Conservation (phyloP, 2,888 invertebrate species). For the Linhomoeus sp. region DNA sequence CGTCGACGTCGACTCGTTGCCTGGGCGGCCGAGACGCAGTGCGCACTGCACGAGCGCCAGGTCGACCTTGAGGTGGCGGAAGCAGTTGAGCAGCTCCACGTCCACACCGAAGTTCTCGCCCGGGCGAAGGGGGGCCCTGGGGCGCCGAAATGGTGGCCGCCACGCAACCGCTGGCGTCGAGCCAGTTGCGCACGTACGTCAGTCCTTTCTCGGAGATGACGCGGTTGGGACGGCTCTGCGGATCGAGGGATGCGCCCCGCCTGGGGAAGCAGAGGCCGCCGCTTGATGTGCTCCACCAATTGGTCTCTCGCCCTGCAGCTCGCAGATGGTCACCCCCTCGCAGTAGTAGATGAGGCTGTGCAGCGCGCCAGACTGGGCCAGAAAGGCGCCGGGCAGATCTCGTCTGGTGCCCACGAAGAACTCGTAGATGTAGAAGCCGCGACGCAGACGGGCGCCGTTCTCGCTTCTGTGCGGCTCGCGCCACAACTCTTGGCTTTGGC, state of each 20-base stretch:
- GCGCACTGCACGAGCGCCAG: conserved; percentile 4
- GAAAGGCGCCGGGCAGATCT: not conserved
- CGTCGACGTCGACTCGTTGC: not conserved
- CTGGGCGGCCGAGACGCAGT: not conserved
- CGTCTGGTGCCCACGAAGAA: conserved; percentile 4
- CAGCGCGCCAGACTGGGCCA: not conserved
- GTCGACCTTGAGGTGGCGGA: conserved; percentile 5
- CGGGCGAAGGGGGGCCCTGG: not conserved
- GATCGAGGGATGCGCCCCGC: not conserved
- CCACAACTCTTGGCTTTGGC: conserved; percentile 1
- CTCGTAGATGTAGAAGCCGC: conserved; percentile 5
- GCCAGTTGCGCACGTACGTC: conserved; percentile 6
- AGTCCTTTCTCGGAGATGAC: not conserved
- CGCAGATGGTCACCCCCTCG: not conserved
- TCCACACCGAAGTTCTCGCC: conserved; percentile 4
- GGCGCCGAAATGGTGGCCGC: conserved; percentile 3
- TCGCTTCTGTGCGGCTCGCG: not conserved
- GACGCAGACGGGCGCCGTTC: not conserved
- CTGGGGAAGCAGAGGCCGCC: not conserved
- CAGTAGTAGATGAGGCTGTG: conserved; percentile 1
- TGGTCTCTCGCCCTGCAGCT: not conserved
- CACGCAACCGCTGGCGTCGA: conserved; percentile 7
- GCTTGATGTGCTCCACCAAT: conserved; percentile 3
- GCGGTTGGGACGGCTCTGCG: not conserved
- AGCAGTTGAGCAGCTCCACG: conserved; percentile 9